phyloP scores from a whole-genome alignment of 92 coral and sea anemone genomes.

The Parazoanthus atlanticus region DNA sequence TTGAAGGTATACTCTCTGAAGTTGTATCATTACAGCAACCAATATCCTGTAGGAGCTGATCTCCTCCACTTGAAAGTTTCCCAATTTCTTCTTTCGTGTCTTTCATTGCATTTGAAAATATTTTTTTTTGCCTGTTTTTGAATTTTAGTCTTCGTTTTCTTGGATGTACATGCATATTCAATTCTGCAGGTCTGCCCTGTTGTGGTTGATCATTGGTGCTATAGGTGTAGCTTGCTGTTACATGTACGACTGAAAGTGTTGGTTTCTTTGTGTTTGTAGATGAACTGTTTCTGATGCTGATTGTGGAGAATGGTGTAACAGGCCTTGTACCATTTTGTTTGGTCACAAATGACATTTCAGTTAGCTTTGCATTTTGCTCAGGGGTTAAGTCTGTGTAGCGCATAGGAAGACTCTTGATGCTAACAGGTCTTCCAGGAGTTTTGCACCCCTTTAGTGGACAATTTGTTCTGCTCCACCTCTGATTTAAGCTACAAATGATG shows the following conservation, averaged over 20 bases:
- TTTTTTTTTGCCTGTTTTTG: conserved; percentile 1
- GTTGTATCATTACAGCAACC: too few species aligned
- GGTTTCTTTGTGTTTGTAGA: neutral
- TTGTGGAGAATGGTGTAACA: neutral
- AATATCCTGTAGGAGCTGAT: too few species aligned
- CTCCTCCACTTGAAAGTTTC: neutral
- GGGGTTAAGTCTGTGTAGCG: too few species aligned
- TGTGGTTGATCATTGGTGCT: neutral
- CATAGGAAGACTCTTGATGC: too few species aligned
- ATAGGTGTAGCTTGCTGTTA: neutral
- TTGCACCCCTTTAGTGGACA: too few species aligned
- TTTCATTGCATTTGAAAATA: conserved; percentile 3
- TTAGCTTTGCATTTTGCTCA: too few species aligned
- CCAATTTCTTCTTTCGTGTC: conserved; percentile 1
- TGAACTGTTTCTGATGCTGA: conserved; percentile 3
- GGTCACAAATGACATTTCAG: too few species aligned
- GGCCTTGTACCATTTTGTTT: too few species aligned
- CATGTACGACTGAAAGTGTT: neutral
- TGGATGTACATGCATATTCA: conserved; percentile 16
- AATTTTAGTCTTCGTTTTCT: conserved; percentile 3
- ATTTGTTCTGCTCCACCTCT: too few species aligned
- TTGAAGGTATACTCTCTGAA: too few species aligned
- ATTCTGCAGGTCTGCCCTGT: conserved; percentile 2
- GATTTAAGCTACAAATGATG: too few species aligned
- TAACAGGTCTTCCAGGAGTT: too few species aligned